Conservation (phyloP, 2,888 invertebrate genomes). For the Petrolisthes manimaculis region DNA sequence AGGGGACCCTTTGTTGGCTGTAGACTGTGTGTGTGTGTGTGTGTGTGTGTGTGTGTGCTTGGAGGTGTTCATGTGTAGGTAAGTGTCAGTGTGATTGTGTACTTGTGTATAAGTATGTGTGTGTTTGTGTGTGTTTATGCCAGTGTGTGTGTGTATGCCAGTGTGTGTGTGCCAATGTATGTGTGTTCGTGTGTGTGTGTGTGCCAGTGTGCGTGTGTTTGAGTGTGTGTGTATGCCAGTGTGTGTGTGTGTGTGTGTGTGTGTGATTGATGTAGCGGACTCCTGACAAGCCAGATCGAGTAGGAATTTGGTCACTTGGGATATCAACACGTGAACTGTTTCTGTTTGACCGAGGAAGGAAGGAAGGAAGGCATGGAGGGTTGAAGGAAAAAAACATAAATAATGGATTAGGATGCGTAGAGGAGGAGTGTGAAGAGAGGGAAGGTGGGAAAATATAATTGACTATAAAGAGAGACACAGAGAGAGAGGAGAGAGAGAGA, state of each 20-base stretch:
- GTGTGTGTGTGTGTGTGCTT: no score
- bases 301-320: no score
- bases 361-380: constrained; percentile 3
- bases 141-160: not conserved
- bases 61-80: no score
- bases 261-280: not conserved
- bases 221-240: constrained; percentile 6
- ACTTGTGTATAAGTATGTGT: no score
- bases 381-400: not conserved
- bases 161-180: constrained; percentile 25
- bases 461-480: no score
- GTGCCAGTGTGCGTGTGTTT: constrained; percentile 17
- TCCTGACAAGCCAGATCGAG: no score
- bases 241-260: not conserved
- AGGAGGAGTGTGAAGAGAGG: not conserved
- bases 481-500: no score
- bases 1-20: no score
- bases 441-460: not conserved
- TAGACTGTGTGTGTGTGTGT: no score
- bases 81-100: no score
- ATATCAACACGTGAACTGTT: no score
- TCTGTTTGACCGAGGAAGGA: not conserved
- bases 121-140: not conserved
- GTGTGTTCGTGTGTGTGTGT: constrained; percentile 23
- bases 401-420: no score